Percentiles rank a stretch among this genome's conserved stretches.
These are phyloP conservation scores for Pseudorasbora parva DNA, from an alignment of 2,113 vertebrate genomes.

Conservation along the genomic window DNA sequence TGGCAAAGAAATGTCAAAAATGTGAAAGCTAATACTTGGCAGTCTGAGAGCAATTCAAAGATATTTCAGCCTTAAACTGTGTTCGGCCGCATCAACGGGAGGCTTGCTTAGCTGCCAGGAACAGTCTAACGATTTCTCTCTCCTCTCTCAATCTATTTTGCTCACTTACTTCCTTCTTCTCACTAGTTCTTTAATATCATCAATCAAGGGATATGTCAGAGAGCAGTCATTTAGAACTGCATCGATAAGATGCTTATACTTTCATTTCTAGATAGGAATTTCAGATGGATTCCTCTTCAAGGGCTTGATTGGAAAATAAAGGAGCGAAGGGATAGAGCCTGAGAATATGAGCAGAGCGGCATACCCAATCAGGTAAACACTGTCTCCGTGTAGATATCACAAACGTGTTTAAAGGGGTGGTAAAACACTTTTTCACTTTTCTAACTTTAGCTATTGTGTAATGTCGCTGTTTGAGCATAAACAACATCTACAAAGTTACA, in stretches of 20 bases:
- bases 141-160: slow-evolving; percentile 18
- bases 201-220: slow-evolving; percentile 49
- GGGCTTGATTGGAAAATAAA: slow-evolving; percentile 41
- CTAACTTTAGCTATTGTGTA: too few species aligned
- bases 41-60: slow-evolving; percentile 19
- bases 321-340: slow-evolving; percentile 3
- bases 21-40: slow-evolving; percentile 8
- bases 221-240: slow-evolving; percentile 27
- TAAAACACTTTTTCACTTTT: too few species aligned
- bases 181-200: slow-evolving; percentile 32
- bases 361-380: not conserved
- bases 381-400: not conserved
- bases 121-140: slow-evolving; percentile 19
- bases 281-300: slow-evolving; percentile 24
- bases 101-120: slow-evolving; percentile 1
- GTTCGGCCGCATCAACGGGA: slow-evolving; percentile 2
- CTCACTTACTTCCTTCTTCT: slow-evolving; percentile 32
- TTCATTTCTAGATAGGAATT: slow-evolving; percentile 27
- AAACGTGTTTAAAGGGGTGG: not conserved
- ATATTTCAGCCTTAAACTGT: slow-evolving; percentile 16
- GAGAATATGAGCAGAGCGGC: not conserved
- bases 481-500: too few species aligned
- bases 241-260: slow-evolving; percentile 43
- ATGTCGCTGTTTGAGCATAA: too few species aligned
- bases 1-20: not conserved